These are phyloP conservation scores for Aphelenchoides besseyi DNA, from an alignment of 1,140 invertebrate species.

Conservation along the genomic window DNA sequence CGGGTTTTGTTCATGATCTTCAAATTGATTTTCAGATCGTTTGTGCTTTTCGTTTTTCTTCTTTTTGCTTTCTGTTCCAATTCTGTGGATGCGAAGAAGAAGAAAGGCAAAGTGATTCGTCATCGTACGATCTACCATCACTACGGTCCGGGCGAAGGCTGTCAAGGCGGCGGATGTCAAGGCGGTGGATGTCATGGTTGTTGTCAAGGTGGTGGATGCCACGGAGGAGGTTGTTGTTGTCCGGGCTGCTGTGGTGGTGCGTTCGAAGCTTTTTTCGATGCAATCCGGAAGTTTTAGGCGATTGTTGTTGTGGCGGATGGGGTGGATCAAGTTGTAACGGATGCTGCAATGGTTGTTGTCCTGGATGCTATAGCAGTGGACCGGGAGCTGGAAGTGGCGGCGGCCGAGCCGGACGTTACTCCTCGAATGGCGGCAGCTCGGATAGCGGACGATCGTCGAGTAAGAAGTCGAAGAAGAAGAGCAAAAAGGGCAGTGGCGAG, in stretches of 20 bases:
- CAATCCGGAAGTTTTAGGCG: no score
- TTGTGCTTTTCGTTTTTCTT: not conserved
- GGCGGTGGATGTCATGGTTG: not conserved
- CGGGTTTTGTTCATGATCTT: not conserved
- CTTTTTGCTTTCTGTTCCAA: not conserved
- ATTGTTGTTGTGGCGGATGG: not conserved
- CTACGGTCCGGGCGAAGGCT: not conserved
- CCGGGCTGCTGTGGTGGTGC: not conserved
- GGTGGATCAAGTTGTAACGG: not conserved
- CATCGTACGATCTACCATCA: not conserved
- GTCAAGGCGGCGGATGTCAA: not conserved
- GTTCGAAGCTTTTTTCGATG: no score
- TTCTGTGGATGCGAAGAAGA: not conserved
- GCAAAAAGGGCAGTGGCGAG: slow-evolving; percentile 1
- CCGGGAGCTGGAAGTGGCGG: not conserved
- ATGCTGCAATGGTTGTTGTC: not conserved
- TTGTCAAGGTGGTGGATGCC: not conserved
- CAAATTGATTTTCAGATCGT: not conserved
- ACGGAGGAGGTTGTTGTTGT: not conserved
- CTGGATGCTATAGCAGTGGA: not conserved
- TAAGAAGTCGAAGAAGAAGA: not conserved
- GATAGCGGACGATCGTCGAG: not conserved
- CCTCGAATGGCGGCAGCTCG: not conserved
- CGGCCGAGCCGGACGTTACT: not conserved
- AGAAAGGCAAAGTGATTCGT: not conserved